These are phyloP conservation scores for Actinostola sp. DNA, from an alignment of 92 coral and sea anemone genomes.

Conservation along the genomic window DNA sequence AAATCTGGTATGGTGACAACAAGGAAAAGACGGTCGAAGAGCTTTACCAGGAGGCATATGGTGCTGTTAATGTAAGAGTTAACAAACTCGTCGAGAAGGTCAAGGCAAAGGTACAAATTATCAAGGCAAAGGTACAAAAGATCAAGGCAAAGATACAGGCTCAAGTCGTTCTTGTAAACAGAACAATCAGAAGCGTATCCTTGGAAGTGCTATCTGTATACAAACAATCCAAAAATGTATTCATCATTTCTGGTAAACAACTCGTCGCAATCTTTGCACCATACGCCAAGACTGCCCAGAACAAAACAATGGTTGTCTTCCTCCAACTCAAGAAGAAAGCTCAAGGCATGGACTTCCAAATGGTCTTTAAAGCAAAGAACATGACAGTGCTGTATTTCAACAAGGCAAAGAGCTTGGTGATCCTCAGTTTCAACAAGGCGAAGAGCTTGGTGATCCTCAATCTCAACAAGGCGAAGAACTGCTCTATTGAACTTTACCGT, in stretches of 20 bases:
- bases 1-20: constrained; percentile 76
- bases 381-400: constrained; percentile 53
- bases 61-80: constrained; percentile 25
- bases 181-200: constrained; percentile 57
- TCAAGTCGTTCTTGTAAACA: constrained; percentile 55
- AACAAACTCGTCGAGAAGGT: constrained; percentile 14
- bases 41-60: constrained; percentile 49
- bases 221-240: constrained; percentile 70
- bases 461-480: constrained; percentile 48
- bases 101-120: constrained; percentile 6
- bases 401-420: constrained; percentile 51
- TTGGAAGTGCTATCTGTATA: constrained; percentile 62
- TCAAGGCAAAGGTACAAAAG: constrained; percentile 48
- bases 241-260: constrained; percentile 68
- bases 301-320: constrained; percentile 54
- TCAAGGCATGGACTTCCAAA: constrained; percentile 13
- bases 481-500: constrained; percentile 47
- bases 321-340: constrained; percentile 27
- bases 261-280: constrained; percentile 68
- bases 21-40: constrained; percentile 87
- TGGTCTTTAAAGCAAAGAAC: constrained; percentile 42
- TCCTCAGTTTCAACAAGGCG: constrained; percentile 62
- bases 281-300: constrained; percentile 48
- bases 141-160: constrained; percentile 41
- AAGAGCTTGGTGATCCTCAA: constrained; percentile 51